Evolutionary conservation across 1,140 invertebrate species (phyloP), one percentile per base, ranked within the genome.

Genomic region (Scaptomyza pallida): DNA sequence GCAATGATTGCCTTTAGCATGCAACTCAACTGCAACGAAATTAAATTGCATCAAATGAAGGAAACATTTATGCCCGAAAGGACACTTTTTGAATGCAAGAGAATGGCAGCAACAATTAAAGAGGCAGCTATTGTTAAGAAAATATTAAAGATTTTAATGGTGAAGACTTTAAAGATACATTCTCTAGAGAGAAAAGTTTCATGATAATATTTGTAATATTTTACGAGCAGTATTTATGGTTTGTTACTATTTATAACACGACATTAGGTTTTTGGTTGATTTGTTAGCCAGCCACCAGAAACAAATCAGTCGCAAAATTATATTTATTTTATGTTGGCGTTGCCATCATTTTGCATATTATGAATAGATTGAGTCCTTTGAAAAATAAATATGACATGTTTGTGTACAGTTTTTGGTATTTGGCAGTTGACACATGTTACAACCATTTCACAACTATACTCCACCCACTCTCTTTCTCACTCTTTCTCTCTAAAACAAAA

Each of bases 371-470:
- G 9, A 16, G 19, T 17, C 33, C 17, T 13, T n/a, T 52, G 37
- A 33, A 41, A 69, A 69, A 57, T 52, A 51, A 64, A 57, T 64
- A 57, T 52, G 15, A 45, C 59, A 72, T n/a, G n/a, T 52, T 72
- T 51, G 12, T 45, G 30, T 57, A 43, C 23, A 63, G 9, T 33
- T 70, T n/a, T 51, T 63, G 51, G 45, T 52, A 64, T 56, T 70
- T 64, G 51, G 44, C 60, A 72, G 62, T 54, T 70, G 60, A 63
- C 60, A 64, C 23, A 57, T 50, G 26, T 30, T n/a, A n/a, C n/a
- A n/a, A n/a, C n/a, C n/a, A n/a, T n/a, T 30, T 0, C 26, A 30
- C 26, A 30, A n/a, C n/a, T n/a, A n/a, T 1, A 9, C 26, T 9
- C 26, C 8, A 26, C 23, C 1, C 23, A 1, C 23, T 26, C 26